Evolutionary conservation across 2,888 invertebrate species (phyloP).

Genomic region (Thumatha senex): DNA sequence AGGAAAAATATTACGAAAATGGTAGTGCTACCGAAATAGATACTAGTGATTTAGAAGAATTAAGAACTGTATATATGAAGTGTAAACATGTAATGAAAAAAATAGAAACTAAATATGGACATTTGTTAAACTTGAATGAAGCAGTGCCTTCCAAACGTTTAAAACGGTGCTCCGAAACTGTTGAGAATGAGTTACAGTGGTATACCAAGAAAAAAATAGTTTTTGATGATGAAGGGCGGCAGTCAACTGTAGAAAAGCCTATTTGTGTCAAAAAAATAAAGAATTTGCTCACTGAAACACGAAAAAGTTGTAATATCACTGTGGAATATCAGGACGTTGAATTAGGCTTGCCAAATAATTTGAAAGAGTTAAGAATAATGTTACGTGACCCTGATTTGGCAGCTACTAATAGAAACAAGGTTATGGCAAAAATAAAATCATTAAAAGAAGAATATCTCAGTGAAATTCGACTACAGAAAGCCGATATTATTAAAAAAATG

Average conservation of each 20-base stretch:
- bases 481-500: slow-evolving; percentile 52
- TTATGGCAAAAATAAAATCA: slow-evolving; percentile 57
- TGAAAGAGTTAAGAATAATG: slow-evolving; percentile 49
- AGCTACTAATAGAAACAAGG: slow-evolving; percentile 46
- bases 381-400: slow-evolving; percentile 50
- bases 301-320: slow-evolving; percentile 34
- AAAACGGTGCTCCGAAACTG: slow-evolving; percentile 12
- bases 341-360: slow-evolving; percentile 50
- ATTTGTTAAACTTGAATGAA: slow-evolving; percentile 52
- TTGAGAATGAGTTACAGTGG: slow-evolving; percentile 52
- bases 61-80: slow-evolving; percentile 58
- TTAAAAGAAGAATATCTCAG: slow-evolving; percentile 51
- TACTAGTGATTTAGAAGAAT: slow-evolving; percentile 58
- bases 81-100: slow-evolving; percentile 64
- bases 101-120: slow-evolving; percentile 70
- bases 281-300: slow-evolving; percentile 1
- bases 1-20: slow-evolving; percentile 9
- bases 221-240: slow-evolving; percentile 68
- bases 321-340: slow-evolving; percentile 52
- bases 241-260: slow-evolving; percentile 49
- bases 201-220: slow-evolving; percentile 60
- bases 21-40: slow-evolving; percentile 34
- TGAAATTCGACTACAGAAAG: slow-evolving; percentile 59
- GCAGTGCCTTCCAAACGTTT: slow-evolving; percentile 11
- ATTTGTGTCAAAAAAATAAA: slow-evolving; percentile 54